Conservation (phyloP, 2,797 vertebrate species). For the Siniperca undulata region DNA sequence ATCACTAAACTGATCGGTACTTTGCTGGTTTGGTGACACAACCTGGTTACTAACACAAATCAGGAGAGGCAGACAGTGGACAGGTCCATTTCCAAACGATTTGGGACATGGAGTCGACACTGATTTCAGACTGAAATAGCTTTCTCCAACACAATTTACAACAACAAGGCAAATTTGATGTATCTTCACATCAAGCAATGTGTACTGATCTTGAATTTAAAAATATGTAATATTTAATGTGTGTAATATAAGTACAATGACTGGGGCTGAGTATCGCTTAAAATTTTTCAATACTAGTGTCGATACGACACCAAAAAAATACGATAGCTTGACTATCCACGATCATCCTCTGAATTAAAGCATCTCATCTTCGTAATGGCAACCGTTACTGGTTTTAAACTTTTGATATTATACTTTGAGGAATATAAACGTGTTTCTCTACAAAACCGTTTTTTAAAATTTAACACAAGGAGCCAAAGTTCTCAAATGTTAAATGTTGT, state of each 20-base stretch:
- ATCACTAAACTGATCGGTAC: neutral
- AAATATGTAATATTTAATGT: too few species aligned
- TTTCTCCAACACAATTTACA: neutral
- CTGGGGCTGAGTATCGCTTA: neutral
- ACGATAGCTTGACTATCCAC: neutral
- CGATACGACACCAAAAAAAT: too few species aligned
- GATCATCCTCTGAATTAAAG: too few species aligned
- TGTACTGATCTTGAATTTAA: neutral
- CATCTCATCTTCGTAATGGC: too few species aligned
- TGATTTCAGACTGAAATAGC: too few species aligned
- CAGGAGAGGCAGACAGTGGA: neutral
- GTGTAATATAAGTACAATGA: neutral
- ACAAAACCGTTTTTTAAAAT: neutral
- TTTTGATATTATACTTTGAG: conserved; percentile 1
- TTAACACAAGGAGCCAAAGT: neutral
- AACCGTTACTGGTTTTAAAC: too few species aligned
- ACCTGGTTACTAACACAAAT: neutral
- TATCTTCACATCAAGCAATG: neutral
- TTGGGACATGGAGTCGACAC: neutral
- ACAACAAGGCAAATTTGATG: neutral
- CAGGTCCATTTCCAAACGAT: neutral
- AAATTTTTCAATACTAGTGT: neutral
- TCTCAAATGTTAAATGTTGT: neutral
- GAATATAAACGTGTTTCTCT: neutral
- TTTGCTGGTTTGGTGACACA: neutral